These are phyloP conservation scores for Goniozus legneri DNA, from an alignment of 1,140 invertebrate genomes.

Conservation along the genomic window DNA sequence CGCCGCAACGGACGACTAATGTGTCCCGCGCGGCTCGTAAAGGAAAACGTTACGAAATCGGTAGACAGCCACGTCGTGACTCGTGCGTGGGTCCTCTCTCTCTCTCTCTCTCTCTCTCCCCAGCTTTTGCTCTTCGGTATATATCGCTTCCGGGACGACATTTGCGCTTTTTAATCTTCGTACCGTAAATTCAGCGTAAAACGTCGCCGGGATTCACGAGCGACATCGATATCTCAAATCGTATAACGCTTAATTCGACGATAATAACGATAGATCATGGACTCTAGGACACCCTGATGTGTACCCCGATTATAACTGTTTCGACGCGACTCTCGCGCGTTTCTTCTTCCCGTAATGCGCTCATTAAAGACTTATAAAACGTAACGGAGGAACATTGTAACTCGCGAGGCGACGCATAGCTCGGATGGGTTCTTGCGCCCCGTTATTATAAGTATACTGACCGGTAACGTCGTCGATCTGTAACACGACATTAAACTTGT, in stretches of 20 bases:
- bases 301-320: neutral
- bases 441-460: too few relatives aligned
- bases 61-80: neutral
- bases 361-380: too few relatives aligned
- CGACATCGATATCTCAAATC: neutral
- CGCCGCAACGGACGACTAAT: slow-evolving; percentile 26
- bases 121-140: neutral
- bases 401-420: too few relatives aligned
- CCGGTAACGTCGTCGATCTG: too few relatives aligned
- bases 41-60: slow-evolving; percentile 33
- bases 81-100: neutral
- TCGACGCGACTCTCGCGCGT: neutral
- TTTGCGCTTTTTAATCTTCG: neutral
- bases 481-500: too few relatives aligned
- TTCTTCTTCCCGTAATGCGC: too few relatives aligned
- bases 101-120: slow-evolving; percentile 1
- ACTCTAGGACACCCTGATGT: neutral
- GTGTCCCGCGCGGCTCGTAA: slow-evolving; percentile 27
- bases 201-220: neutral
- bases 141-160: neutral
- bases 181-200: neutral
- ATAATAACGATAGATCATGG: neutral
- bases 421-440: too few relatives aligned
- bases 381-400: too few relatives aligned
- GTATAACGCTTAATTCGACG: neutral